Percentiles rank a stretch among this genome's conserved stretches.
Conservation (phyloP, 2,797 vertebrate species). For the Spinus pinus region DNA sequence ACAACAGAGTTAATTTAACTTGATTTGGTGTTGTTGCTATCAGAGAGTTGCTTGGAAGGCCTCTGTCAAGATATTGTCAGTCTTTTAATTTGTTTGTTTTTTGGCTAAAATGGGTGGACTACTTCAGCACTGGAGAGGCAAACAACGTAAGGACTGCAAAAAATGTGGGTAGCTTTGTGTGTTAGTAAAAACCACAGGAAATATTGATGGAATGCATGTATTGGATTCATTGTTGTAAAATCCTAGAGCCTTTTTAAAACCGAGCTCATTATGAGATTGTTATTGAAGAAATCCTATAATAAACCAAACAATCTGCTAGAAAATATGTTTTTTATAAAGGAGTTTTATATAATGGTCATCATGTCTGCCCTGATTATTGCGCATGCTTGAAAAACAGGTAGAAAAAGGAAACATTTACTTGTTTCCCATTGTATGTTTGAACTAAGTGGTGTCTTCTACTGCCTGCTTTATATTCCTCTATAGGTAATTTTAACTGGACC, state of each 20-base stretch:
- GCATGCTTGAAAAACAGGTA: not conserved
- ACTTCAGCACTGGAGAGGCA: not conserved
- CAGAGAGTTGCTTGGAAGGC: not conserved
- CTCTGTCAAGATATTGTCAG: not conserved
- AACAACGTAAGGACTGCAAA: not conserved
- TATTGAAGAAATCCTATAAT: not conserved
- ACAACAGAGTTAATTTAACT: not conserved
- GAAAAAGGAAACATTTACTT: not conserved
- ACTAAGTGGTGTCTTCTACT: not conserved
- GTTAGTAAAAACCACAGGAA: not conserved
- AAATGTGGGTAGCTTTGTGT: not conserved
- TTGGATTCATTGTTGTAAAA: not conserved
- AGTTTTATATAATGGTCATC: not conserved
- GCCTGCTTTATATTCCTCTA: not conserved
- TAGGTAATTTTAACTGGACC: not conserved
- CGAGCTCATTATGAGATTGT: not conserved
- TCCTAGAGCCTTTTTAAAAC: not conserved
- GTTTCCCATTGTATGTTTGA: not conserved
- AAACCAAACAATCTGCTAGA: not conserved
- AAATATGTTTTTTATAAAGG: not conserved
- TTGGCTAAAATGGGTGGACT: not conserved
- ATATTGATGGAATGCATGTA: not conserved
- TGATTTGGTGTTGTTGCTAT: not conserved
- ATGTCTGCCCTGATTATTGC: not conserved
- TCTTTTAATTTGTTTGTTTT: not conserved